These are phyloP conservation scores for Spodoptera picta DNA, from an alignment of 2,888 invertebrate genomes.

Conservation along the genomic window DNA sequence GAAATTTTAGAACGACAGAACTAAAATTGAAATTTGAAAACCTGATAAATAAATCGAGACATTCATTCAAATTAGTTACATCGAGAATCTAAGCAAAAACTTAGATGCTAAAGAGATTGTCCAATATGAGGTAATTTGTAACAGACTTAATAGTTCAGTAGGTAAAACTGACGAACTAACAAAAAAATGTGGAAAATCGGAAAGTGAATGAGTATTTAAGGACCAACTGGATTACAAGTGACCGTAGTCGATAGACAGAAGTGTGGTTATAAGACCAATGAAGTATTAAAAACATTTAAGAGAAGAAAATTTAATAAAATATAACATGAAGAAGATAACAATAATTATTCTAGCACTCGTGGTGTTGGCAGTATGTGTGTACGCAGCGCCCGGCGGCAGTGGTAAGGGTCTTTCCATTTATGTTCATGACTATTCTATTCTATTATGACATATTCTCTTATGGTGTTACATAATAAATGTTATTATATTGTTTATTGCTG, in stretches of 20 bases:
- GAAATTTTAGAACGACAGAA: background rate
- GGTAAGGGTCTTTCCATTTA: too few species aligned
- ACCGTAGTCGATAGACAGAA: conserved; percentile 23
- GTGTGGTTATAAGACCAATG: conserved; percentile 1
- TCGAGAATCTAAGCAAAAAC: conserved; percentile 15
- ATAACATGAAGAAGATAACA: conserved; percentile 56
- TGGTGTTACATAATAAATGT: too few species aligned
- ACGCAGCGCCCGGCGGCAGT: conserved; percentile 52
- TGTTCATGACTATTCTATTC: conserved; percentile 30
- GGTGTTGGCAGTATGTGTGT: conserved; percentile 46
- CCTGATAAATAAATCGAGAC: background rate
- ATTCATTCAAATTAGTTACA: conserved; percentile 22
- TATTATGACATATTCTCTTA: too few species aligned
- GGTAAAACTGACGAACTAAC: conserved; percentile 33
- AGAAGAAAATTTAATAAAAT: too few species aligned
- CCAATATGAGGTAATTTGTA: conserved; percentile 31
- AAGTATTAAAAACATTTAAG: background rate
- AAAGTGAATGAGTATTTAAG: conserved; percentile 58
- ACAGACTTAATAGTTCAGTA: conserved; percentile 47
- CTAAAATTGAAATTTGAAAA: conserved; percentile 11
- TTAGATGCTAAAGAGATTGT: conserved; percentile 12
- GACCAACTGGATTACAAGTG: conserved; percentile 5
- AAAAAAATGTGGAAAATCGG: conserved; percentile 31
- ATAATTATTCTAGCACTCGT: conserved; percentile 45
- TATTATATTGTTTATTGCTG: too few species aligned